Evolutionary conservation across 2,797 vertebrate species (phyloP).

Genomic region (Sciurus carolinensis): DNA sequence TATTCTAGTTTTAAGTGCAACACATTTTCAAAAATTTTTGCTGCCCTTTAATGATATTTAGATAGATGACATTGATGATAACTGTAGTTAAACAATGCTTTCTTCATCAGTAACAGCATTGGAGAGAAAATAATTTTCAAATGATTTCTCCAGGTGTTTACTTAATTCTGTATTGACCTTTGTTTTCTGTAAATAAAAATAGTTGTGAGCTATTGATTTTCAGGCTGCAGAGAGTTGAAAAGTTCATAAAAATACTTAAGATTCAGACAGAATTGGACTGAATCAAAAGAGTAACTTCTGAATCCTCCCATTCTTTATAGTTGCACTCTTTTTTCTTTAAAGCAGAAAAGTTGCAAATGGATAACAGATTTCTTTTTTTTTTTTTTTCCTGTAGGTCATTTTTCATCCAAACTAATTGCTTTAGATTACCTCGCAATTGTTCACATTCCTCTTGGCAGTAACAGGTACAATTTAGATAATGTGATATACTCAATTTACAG

Average conservation of each 20-base stretch:
- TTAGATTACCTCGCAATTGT: not conserved
- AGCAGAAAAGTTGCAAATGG: not conserved
- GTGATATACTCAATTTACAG: not conserved
- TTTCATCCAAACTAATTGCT: not conserved
- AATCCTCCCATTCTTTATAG: not conserved
- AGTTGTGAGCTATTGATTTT: not conserved
- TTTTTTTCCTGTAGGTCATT: not conserved
- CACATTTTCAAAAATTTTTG: not conserved
- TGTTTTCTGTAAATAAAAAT: not conserved
- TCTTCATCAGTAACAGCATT: not conserved
- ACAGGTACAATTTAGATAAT: not conserved
- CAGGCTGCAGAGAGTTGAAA: not conserved
- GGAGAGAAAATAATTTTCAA: not conserved
- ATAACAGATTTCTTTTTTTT: not conserved
- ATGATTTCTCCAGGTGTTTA: constrained; percentile 28
- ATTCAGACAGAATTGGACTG: not conserved
- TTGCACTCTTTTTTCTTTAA: not conserved
- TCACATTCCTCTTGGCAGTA: not conserved
- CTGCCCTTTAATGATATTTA: not conserved
- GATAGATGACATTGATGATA: not conserved
- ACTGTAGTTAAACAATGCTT: not conserved
- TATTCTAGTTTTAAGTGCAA: not conserved
- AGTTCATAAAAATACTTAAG: constrained; percentile 9
- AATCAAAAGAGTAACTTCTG: not conserved
- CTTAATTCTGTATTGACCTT: constrained; percentile 27